A percentile compares a stretch with the other conserved stretches of the same genome.
Conservation (phyloP, 2,797 vertebrate species). For the Morelia viridis region DNA sequence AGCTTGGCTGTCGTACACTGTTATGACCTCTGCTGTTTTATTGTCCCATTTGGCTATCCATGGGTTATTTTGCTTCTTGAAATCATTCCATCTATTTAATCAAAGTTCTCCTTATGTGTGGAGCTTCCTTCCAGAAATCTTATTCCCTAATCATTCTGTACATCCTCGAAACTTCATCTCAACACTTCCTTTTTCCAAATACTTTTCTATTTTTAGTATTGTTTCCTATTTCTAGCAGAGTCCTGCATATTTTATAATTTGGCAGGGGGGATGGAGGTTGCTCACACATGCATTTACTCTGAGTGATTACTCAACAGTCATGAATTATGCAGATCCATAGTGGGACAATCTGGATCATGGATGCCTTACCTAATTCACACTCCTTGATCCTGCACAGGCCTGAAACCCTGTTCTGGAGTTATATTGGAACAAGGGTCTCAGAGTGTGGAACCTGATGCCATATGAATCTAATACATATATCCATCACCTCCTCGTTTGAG, state of each 20-base stretch:
- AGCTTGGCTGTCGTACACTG: slow-evolving; percentile 15
- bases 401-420: neutral
- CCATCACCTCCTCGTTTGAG: neutral
- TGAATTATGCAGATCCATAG: neutral
- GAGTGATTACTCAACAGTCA: neutral
- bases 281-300: neutral
- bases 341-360: neutral
- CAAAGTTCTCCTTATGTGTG: slow-evolving; percentile 11
- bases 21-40: slow-evolving; percentile 23
- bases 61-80: neutral
- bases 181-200: slow-evolving; percentile 17
- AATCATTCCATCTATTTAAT: slow-evolving; percentile 21
- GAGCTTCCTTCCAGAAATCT: slow-evolving; percentile 25
- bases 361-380: neutral
- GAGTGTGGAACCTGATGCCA: neutral
- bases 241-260: neutral
- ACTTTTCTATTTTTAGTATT: slow-evolving; percentile 17
- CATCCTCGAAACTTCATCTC: slow-evolving; percentile 17
- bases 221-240: neutral
- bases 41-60: slow-evolving; percentile 5
- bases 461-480: neutral
- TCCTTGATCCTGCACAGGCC: neutral
- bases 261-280: neutral
- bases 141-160: slow-evolving; percentile 3
- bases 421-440: neutral